Evolutionary conservation across 2,888 invertebrate species (phyloP).

Genomic region (Patella depressa): DNA sequence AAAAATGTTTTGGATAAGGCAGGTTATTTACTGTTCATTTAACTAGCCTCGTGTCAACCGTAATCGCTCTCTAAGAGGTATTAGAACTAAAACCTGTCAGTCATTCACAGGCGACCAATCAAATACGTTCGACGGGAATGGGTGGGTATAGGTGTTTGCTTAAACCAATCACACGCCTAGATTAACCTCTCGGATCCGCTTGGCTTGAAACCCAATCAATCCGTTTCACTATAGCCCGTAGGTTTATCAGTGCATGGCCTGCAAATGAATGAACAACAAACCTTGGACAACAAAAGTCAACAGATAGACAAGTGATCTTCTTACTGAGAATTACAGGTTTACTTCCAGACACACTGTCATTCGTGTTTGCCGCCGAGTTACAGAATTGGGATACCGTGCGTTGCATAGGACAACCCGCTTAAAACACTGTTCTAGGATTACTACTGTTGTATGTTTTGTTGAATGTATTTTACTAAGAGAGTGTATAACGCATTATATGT

Average conservation of each 20-base stretch:
- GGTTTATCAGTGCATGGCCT: conserved; percentile 10
- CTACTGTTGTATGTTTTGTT: no score
- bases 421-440: no score
- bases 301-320: not conserved
- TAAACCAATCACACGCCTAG: conserved; percentile 13
- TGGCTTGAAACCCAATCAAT: conserved; percentile 10
- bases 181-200: conserved; percentile 7
- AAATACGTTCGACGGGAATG: not conserved
- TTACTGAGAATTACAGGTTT: no score
- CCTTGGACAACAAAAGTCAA: not conserved
- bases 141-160: not conserved
- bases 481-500: no score
- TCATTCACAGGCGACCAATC: conserved; percentile 2
- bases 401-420: no score
- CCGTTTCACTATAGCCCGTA: conserved; percentile 8
- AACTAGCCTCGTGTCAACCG: conserved; percentile 3
- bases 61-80: not conserved
- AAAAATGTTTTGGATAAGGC: conserved; percentile 11
- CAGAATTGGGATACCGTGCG: no score
- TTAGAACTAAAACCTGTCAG: not conserved
- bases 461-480: no score
- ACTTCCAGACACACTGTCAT: no score
- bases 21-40: conserved; percentile 12
- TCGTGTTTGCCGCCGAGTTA: no score
- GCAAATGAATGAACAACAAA: not conserved